A percentile compares a stretch with the other conserved stretches of the same genome.
Conservation (phyloP, 2,113 vertebrate species). For the Apaloderma vittatum region DNA sequence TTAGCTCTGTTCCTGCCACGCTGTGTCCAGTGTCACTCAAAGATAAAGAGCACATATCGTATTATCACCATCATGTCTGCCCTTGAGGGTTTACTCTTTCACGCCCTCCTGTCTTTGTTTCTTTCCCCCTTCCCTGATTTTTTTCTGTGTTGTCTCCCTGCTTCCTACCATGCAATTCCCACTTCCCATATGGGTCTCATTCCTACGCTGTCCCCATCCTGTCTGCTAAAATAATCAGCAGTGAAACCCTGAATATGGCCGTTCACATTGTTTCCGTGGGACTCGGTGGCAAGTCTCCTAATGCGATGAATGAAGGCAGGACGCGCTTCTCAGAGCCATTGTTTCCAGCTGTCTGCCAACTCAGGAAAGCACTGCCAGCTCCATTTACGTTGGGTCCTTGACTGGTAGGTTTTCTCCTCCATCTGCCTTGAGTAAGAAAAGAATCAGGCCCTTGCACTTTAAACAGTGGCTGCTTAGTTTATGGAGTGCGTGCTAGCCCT, state of each 20-base stretch:
- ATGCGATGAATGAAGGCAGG: constrained; percentile 73
- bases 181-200: constrained; percentile 64
- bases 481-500: not conserved
- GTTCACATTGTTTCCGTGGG: constrained; percentile 66
- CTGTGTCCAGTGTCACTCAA: constrained; percentile 15
- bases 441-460: not conserved
- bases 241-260: constrained; percentile 58
- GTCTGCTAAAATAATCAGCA: constrained; percentile 75
- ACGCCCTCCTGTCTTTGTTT: constrained; percentile 66
- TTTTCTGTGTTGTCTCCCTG: constrained; percentile 64
- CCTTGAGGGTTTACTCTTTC: constrained; percentile 65
- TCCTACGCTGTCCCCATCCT: constrained; percentile 70
- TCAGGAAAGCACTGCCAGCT: constrained; percentile 57
- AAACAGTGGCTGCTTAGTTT: not conserved
- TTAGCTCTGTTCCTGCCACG: constrained; percentile 45
- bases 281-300: constrained; percentile 38
- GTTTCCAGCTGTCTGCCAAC: constrained; percentile 55
- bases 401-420: constrained; percentile 35
- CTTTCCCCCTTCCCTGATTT: constrained; percentile 54
- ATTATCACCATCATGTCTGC: constrained; percentile 63
- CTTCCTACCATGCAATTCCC: constrained; percentile 72
- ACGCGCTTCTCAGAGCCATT: constrained; percentile 48
- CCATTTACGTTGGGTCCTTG: not conserved
- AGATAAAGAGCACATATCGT: constrained; percentile 61
- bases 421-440: not conserved